phyloP scores from a whole-genome alignment of 2,888 invertebrate genomes.

The Lochmaea crataegi region DNA sequence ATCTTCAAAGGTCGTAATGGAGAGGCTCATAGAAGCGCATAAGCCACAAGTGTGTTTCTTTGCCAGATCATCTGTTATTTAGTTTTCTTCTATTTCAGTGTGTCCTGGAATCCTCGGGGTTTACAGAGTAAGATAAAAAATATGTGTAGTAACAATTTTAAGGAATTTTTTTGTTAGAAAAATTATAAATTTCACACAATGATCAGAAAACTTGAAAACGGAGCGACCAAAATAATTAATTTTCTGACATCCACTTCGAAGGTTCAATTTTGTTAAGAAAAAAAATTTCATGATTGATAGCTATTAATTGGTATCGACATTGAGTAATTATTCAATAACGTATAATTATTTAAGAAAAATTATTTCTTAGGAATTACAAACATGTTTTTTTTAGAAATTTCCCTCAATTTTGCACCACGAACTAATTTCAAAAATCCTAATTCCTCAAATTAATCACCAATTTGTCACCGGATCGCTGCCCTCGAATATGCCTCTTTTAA shows the following conservation, averaged over 20 bases:
- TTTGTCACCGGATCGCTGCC: conserved; percentile 49
- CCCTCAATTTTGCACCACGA: conserved; percentile 18
- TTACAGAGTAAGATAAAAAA: no score
- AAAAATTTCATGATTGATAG: conserved; percentile 19
- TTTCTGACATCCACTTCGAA: background rate
- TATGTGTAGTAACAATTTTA: no score
- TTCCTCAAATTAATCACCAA: conserved; percentile 52
- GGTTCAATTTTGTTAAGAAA: background rate
- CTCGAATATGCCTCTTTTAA: conserved; percentile 41
- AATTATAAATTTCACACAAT: background rate
- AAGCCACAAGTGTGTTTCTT: no score
- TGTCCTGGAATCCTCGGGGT: no score
- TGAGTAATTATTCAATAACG: conserved; percentile 25
- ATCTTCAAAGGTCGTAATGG: no score
- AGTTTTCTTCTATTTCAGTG: no score
- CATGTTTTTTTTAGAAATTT: conserved; percentile 23
- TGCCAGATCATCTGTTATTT: no score
- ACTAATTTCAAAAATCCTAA: conserved; percentile 48
- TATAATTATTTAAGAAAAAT: conserved; percentile 27
- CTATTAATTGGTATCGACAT: conserved; percentile 25
- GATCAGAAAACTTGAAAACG: background rate
- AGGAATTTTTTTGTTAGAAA: no score
- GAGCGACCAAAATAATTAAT: background rate
- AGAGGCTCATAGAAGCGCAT: no score
- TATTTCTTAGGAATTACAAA: conserved; percentile 21